Conservation (phyloP, 2,113 vertebrate species). For the Triplophysa tibetana region DNA sequence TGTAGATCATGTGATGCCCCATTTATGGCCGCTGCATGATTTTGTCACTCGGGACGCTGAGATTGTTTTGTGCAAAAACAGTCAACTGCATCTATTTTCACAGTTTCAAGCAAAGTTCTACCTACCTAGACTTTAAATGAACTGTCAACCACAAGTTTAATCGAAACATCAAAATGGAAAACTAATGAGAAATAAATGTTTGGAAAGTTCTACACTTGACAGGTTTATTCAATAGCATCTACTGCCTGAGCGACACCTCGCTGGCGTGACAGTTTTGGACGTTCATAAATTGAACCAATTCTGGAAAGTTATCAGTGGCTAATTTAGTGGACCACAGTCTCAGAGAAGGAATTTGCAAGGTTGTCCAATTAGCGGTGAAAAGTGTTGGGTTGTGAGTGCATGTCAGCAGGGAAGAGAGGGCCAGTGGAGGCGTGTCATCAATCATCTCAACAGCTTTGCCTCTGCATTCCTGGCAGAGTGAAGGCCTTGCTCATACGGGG, state of each 20-base stretch:
- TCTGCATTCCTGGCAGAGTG: slow-evolving; percentile 61
- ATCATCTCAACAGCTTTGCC: slow-evolving; percentile 72
- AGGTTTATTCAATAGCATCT: not conserved
- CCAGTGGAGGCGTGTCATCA: slow-evolving; percentile 75
- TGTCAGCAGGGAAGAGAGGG: slow-evolving; percentile 73
- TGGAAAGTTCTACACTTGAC: slow-evolving; percentile 2
- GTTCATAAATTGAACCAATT: slow-evolving; percentile 34
- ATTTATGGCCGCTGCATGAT: not conserved
- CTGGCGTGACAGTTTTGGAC: slow-evolving; percentile 15
- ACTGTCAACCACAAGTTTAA: slow-evolving; percentile 2
- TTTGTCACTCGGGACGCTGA: not conserved
- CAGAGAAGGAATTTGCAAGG: slow-evolving; percentile 64
- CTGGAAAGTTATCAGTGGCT: slow-evolving; percentile 52
- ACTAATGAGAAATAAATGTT: slow-evolving; percentile 13
- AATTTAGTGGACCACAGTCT: slow-evolving; percentile 64
- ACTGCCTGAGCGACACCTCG: slow-evolving; percentile 15
- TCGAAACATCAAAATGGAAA: slow-evolving; percentile 33
- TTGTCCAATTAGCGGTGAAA: slow-evolving; percentile 77
- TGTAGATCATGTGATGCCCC: slow-evolving; percentile 9
- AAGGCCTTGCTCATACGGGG: slow-evolving; percentile 42
- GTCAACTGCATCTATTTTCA: not conserved
- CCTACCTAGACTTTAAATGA: slow-evolving; percentile 19
- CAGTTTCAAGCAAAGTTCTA: not conserved
- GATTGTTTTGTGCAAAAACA: not conserved
- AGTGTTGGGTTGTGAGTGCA: slow-evolving; percentile 67